These are phyloP conservation scores for Pseudeuparius sepicola DNA, from an alignment of 2,888 invertebrate genomes.

Conservation along the genomic window DNA sequence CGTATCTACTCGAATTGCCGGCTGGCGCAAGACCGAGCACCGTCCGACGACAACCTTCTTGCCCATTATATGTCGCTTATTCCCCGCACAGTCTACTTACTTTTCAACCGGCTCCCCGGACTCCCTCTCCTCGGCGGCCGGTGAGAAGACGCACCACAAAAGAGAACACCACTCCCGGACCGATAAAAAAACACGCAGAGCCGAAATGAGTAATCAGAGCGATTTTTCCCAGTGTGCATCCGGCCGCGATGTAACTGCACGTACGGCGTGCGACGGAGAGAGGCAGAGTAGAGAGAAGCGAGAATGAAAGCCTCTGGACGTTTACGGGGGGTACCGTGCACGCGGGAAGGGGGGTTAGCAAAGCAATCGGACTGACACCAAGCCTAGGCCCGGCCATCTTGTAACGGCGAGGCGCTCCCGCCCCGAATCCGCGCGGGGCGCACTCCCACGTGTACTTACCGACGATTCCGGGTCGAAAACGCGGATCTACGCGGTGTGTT, in stretches of 20 bases:
- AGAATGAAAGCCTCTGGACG: slow-evolving; percentile 41
- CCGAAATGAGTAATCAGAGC: slow-evolving; percentile 38
- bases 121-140: too few species aligned
- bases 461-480: slow-evolving; percentile 24
- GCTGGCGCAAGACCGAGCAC: too few species aligned
- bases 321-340: slow-evolving; percentile 40
- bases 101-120: too few species aligned
- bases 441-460: slow-evolving; percentile 34
- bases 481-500: slow-evolving; percentile 29
- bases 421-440: slow-evolving; percentile 35
- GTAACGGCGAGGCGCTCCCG: slow-evolving; percentile 38
- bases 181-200: slow-evolving; percentile 33
- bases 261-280: slow-evolving; percentile 35
- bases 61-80: too few species aligned
- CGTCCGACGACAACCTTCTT: too few species aligned
- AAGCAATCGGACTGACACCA: slow-evolving; percentile 34
- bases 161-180: slow-evolving; percentile 21
- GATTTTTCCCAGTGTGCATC: slow-evolving; percentile 40
- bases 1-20: too few species aligned
- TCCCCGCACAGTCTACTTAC: too few species aligned
- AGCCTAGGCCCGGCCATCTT: slow-evolving; percentile 43
- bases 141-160: too few species aligned
- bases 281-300: slow-evolving; percentile 38
- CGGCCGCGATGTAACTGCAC: slow-evolving; percentile 39
- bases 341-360: slow-evolving; percentile 39